phyloP scores from a whole-genome alignment of 2,888 invertebrate genomes.

The Stenotaenia linearis region DNA sequence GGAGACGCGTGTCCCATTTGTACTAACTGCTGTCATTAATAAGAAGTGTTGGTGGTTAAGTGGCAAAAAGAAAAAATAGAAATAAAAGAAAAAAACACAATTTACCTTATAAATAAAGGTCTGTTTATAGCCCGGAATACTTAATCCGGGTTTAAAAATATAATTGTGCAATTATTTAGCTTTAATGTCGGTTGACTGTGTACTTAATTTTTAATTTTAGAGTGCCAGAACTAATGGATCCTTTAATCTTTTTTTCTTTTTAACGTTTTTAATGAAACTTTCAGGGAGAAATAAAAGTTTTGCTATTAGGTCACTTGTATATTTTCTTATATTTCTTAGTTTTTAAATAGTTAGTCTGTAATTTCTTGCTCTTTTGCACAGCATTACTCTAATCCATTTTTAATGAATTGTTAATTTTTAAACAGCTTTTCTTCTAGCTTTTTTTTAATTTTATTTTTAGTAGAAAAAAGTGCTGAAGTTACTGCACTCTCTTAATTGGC shows the following conservation, averaged over 20 bases:
- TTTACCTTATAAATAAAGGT: neutral
- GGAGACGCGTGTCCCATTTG: neutral
- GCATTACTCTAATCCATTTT: neutral
- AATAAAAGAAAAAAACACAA: neutral
- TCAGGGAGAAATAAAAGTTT: no score
- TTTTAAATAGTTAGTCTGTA: neutral
- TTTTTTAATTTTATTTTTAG: neutral
- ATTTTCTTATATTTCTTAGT: neutral
- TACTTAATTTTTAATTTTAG: neutral
- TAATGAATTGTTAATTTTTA: conserved; percentile 15
- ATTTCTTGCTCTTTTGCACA: neutral
- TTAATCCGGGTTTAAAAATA: neutral
- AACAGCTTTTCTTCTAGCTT: neutral
- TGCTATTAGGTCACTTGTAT: neutral
- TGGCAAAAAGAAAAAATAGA: neutral
- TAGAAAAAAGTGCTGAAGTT: neutral
- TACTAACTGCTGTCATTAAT: neutral
- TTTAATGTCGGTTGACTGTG: neutral
- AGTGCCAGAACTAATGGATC: neutral
- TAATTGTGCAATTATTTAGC: neutral
- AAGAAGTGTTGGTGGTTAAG: neutral
- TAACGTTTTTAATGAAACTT: no score
- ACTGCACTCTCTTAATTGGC: neutral
- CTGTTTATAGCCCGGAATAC: neutral
- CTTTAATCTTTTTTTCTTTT: no score